Evolutionary conservation across 2,888 invertebrate genomes (phyloP), one percentile per base, ranked within the genome.

Genomic region (Hyalella azteca): DNA sequence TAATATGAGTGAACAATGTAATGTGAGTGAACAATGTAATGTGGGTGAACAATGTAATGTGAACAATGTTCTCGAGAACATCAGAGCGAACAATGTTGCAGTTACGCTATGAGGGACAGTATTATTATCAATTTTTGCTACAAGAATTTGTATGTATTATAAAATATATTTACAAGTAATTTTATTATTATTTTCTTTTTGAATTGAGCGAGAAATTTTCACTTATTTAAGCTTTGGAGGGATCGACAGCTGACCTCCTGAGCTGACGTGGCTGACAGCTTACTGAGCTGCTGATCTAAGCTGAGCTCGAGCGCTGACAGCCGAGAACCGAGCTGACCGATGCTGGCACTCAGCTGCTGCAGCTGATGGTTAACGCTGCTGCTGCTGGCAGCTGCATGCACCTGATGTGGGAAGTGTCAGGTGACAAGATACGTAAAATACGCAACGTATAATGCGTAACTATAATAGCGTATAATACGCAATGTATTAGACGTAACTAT

Each of bases 251-350:
- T 11, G 15, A 66, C 66, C 66, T 66, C 66, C 36, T 36, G 66
- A 36, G 66, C 39, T 36, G 39, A 22, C 7, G 5, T 19, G 19
- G 36, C 36, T 66, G 66, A 36, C 32, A 66, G 32, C 19, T 29
- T 36, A 9, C 36, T 32, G 2, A 66, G 36, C n/a, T 29, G 3
- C 36, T 66, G 75, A 1, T 75, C 45, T 0, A 75, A 11, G 7
- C 26, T 75, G 36, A 29, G 9, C 15, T 41, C 48, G 3, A 48
- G 45, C 13, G 48, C 40, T 32, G 45, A 48, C 36, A 75, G 15
- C 41, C 39, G 13, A 7, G 75, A 39, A 29, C 48, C 22, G 41
- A 75, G 75, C 48, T 75, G 75, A n/a, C 41, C 41, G 75, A 75
- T 29, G 48, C 75, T 41, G 45, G 39, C 9, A 15, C 45, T 48